These are phyloP conservation scores for Steromphala cineraria DNA, from an alignment of 2,888 invertebrate species.

Conservation along the genomic window DNA sequence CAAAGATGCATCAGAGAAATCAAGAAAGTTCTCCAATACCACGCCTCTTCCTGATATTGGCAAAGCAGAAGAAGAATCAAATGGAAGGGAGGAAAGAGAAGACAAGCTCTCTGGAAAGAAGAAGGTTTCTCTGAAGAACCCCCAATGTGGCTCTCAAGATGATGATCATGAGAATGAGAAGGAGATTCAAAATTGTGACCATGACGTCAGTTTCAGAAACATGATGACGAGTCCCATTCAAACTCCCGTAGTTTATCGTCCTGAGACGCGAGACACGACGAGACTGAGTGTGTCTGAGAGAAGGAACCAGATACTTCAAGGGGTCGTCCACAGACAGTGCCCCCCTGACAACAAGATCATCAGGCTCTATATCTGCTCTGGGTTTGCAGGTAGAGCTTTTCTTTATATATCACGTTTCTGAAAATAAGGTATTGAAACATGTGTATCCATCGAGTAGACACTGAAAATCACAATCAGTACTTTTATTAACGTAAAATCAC, in stretches of 20 bases:
- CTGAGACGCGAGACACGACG: constrained; percentile 58
- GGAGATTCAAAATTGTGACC: not conserved
- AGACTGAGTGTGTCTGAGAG: constrained; percentile 50
- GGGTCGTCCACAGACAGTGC: constrained; percentile 55
- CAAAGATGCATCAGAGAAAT: not conserved
- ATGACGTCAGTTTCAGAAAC: constrained; percentile 44
- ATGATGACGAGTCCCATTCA: constrained; percentile 60
- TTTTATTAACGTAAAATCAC: not conserved
- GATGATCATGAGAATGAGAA: not conserved
- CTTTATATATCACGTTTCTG: too few relatives aligned
- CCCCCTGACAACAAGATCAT: constrained; percentile 53
- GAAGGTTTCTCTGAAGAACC: constrained; percentile 18
- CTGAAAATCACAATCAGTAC: not conserved
- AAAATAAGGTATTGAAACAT: not conserved
- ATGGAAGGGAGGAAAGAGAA: not conserved
- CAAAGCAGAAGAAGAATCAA: not conserved
- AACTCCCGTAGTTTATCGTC: constrained; percentile 58
- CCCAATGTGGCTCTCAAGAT: not conserved
- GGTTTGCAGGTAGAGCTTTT: constrained; percentile 54
- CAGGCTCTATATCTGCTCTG: constrained; percentile 61
- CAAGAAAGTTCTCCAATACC: constrained; percentile 6
- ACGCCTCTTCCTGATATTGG: constrained; percentile 26
- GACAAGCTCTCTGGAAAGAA: not conserved
- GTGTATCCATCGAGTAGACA: not conserved
- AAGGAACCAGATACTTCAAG: constrained; percentile 56